These are phyloP conservation scores for Cheilosia scutellata DNA, from an alignment of 2,888 invertebrate genomes.

Conservation along the genomic window DNA sequence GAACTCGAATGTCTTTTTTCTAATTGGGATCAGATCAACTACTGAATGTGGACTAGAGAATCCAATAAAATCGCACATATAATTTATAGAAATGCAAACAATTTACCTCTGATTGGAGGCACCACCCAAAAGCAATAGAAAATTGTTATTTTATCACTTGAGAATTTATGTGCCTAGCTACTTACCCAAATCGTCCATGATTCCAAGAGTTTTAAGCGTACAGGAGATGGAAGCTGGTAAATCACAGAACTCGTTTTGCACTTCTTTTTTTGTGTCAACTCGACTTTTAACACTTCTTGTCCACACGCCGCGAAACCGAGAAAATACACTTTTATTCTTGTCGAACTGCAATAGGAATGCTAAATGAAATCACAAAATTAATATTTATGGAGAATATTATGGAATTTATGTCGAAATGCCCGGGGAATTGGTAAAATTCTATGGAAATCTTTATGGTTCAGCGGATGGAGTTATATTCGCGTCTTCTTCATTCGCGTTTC, in stretches of 20 bases:
- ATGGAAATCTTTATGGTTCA: conserved; percentile 14
- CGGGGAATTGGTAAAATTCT: conserved; percentile 14
- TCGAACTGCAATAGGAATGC: conserved; percentile 30
- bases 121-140: conserved; percentile 12
- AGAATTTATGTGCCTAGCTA: not conserved
- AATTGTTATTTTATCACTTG: not conserved
- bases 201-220: not conserved
- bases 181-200: conserved; percentile 71
- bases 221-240: conserved; percentile 14
- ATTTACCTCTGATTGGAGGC: not conserved
- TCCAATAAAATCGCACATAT: not conserved
- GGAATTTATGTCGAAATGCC: conserved; percentile 22
- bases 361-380: conserved; percentile 33
- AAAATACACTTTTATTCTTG: not conserved
- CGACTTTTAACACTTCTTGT: conserved; percentile 33
- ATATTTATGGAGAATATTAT: not conserved
- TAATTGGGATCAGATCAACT: not conserved
- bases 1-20: not conserved
- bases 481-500: conserved; percentile 38
- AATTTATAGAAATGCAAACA: not conserved
- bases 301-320: conserved; percentile 28
- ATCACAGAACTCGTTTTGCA: conserved; percentile 68
- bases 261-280: conserved; percentile 37
- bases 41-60: not conserved
- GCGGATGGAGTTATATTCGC: conserved; percentile 39